phyloP scores from a whole-genome alignment of 2,888 invertebrate species.

The Scaptodrosophila latifasciaeformis region DNA sequence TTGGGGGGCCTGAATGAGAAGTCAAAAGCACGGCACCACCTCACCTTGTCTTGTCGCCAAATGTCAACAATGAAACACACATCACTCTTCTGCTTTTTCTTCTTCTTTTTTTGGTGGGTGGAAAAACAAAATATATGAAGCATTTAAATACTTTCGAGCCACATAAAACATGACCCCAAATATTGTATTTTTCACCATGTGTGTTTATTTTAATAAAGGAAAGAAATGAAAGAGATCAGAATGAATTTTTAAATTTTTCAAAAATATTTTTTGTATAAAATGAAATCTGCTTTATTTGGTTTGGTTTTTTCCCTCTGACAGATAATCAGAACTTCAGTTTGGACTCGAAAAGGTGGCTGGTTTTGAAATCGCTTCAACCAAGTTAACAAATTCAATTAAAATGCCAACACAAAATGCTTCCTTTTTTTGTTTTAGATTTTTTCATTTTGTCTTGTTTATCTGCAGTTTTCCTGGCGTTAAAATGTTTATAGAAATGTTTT shows the following conservation, averaged over 20 bases:
- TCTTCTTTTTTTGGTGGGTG: too few relatives aligned
- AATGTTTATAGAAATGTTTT: background rate
- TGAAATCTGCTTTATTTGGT: constrained; percentile 1
- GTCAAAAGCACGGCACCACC: constrained; percentile 19
- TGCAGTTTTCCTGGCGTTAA: background rate
- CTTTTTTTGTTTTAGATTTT: constrained; percentile 8
- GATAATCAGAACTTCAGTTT: too few relatives aligned
- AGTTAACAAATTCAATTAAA: constrained; percentile 54
- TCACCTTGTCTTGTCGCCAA: constrained; percentile 17
- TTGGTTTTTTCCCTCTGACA: background rate
- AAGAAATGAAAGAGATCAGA: too few relatives aligned
- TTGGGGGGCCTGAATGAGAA: constrained; percentile 23
- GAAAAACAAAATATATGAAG: background rate
- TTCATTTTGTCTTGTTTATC: background rate
- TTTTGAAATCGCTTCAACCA: constrained; percentile 18
- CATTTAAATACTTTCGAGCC: constrained; percentile 18
- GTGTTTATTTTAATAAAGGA: too few relatives aligned
- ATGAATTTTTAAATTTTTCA: background rate
- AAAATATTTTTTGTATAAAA: constrained; percentile 27
- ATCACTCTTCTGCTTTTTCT: too few relatives aligned
- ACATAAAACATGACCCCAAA: constrained; percentile 3
- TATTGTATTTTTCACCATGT: too few relatives aligned
- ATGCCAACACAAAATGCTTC: constrained; percentile 36
- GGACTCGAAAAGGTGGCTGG: constrained; percentile 3
- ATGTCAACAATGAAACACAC: constrained; percentile 40